Evolutionary conservation across 37 sponge, comb jelly and placozoan species (phyloP).

Genomic region (Cliona cf. orientalis): DNA sequence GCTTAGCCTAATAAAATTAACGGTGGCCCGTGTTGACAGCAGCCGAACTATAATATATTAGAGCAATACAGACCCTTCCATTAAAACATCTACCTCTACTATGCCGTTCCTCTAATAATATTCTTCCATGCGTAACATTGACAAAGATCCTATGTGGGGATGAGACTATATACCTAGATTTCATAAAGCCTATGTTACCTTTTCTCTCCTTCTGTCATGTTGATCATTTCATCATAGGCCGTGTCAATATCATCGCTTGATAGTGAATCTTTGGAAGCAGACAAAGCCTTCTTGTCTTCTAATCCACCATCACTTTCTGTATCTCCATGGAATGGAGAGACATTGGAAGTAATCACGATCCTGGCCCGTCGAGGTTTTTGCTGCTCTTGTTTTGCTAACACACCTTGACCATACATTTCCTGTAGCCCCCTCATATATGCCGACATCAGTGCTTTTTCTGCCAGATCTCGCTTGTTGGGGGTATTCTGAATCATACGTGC

Average conservation of each 20-base stretch:
- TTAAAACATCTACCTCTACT: no score
- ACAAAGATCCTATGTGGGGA: no score
- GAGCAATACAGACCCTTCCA: no score
- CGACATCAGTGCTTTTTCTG: slow-evolving; percentile 74
- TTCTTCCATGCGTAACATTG: no score
- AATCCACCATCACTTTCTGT: not conserved
- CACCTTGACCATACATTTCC: slow-evolving; percentile 26
- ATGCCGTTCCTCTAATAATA: no score
- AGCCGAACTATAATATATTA: no score
- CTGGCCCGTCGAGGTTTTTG: not conserved
- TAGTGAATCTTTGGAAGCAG: not conserved
- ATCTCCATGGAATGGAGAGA: not conserved
- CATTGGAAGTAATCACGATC: not conserved
- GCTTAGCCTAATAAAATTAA: no score
- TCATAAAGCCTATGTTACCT: not conserved
- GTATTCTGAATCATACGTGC: slow-evolving; percentile 52
- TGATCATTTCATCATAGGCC: slow-evolving; percentile 12
- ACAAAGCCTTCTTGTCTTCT: not conserved
- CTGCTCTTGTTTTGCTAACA: not conserved
- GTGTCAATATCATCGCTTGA: slow-evolving; percentile 11
- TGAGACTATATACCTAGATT: no score
- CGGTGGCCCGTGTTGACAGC: no score
- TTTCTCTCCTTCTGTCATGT: not conserved
- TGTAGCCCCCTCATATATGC: slow-evolving; percentile 78
- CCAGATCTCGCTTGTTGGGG: slow-evolving; percentile 77